Evolutionary conservation across 2,888 invertebrate genomes (phyloP), one percentile per base, ranked within the genome.

Genomic region (Pyrrhosoma nymphula): DNA sequence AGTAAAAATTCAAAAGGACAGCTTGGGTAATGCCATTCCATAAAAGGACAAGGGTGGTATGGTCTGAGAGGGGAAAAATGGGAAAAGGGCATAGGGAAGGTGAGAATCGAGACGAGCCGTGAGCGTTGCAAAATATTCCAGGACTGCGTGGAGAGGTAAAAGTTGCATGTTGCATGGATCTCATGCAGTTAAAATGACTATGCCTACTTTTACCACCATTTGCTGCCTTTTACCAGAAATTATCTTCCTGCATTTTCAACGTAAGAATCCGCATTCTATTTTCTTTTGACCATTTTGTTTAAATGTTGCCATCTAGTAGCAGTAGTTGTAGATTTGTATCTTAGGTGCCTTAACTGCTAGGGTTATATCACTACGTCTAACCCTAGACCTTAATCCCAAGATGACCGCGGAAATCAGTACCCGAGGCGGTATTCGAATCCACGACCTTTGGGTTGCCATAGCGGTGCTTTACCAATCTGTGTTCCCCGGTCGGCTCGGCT

Each of bases 1-100:
- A 82, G 82, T 82, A 82, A 82, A 82, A 82, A 82, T 82, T 30
- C 82, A 82, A 82, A 82, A 35, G 82, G 82, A 82, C 82, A 82
- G 82, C 82, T 82, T 35, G 35, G 35, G 82, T 82, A 82, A 82
- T 82, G 35, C 35, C 35, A 82, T 35, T 82, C 82, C 82, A 82
- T 82, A 82, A 82, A 82, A 82, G 82, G 82, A 82, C 82, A 82
- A 82, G 69, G 69, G 35, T 82, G 35, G 82, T 18, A 35, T 35
- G 26, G 23, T 35, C 35, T 82, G 82, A 1, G 35, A 35, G 35
- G 35, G 35, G 35, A 35, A 35, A 35, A 69, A 60, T 23, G 82
- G 82, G 82, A 35, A 26, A 35, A 8, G 82, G 82, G 82, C 35
- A 35, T 18, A 35, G 82, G 14, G 1, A 10, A 69, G 69, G 23